These are phyloP conservation scores for Tethya wilhelma DNA, from an alignment of 37 sponge, comb jelly and placozoan species.

Conservation along the genomic window DNA sequence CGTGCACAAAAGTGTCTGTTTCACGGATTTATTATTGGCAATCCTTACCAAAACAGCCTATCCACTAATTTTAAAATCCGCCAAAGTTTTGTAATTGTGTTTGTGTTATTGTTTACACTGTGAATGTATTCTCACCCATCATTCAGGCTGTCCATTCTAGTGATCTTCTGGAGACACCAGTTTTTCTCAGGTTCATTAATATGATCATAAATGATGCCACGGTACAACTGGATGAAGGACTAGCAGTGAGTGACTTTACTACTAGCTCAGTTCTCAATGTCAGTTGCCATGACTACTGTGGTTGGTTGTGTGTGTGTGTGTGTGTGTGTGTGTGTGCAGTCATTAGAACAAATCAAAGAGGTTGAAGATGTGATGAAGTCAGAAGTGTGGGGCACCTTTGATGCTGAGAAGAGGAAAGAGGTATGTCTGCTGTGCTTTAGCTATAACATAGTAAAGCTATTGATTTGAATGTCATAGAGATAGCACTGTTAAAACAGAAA, in stretches of 20 bases:
- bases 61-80: no score
- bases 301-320: no score
- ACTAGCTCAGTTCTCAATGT: no score
- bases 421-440: neutral
- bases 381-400: constrained; percentile 57
- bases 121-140: no score
- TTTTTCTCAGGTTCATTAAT: constrained; percentile 88
- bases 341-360: constrained; percentile 55
- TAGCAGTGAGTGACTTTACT: constrained; percentile 72
- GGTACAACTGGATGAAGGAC: constrained; percentile 90
- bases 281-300: no score
- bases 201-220: constrained; percentile 97
- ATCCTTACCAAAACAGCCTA: no score
- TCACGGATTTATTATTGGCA: no score
- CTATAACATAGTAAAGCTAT: neutral
- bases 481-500: neutral
- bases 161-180: constrained; percentile 22
- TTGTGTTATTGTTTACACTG: no score
- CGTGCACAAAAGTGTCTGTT: neutral
- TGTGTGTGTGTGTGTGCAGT: constrained; percentile 33
- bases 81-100: no score
- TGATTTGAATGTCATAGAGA: neutral
- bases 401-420: constrained; percentile 61
- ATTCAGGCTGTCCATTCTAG: constrained; percentile 16
- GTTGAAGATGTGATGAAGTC: constrained; percentile 49